phyloP scores from a whole-genome alignment of 2,888 invertebrate species.

The Bombylius discolor region DNA sequence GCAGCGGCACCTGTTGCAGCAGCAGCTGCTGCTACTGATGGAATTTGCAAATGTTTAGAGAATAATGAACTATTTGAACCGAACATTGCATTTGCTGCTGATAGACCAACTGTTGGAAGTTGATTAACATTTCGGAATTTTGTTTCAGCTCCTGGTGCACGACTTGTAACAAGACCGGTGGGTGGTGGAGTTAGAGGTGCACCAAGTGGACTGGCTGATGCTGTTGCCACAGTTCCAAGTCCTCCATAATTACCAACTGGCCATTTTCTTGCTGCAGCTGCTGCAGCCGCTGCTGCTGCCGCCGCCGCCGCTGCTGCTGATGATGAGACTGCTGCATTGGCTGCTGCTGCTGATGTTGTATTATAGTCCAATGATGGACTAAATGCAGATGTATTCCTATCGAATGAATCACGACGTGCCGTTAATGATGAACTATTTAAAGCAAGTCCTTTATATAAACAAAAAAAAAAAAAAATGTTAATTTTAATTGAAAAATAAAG shows the following conservation, averaged over 20 bases:
- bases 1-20: conserved; percentile 42
- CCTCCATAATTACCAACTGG: conserved; percentile 35
- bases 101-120: conserved; percentile 25
- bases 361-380: conserved; percentile 62
- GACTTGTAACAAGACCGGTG: conserved; percentile 47
- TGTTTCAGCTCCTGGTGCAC: conserved; percentile 85
- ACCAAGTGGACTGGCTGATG: conserved; percentile 42
- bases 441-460: conserved; percentile 40
- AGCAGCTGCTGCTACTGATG: conserved; percentile 24
- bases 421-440: conserved; percentile 50
- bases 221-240: conserved; percentile 26
- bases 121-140: conserved; percentile 57
- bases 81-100: conserved; percentile 46
- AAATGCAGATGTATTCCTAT: conserved; percentile 62
- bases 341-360: conserved; percentile 33
- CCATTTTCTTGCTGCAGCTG: conserved; percentile 40
- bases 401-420: conserved; percentile 65
- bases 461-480: background rate
- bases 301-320: conserved; percentile 33
- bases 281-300: conserved; percentile 24
- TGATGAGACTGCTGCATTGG: conserved; percentile 31
- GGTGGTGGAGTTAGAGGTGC: conserved; percentile 55
- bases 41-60: conserved; percentile 42
- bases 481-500: background rate
- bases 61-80: conserved; percentile 64